phyloP scores from a whole-genome alignment of 2,797 vertebrate species.

The Macropodus opercularis region DNA sequence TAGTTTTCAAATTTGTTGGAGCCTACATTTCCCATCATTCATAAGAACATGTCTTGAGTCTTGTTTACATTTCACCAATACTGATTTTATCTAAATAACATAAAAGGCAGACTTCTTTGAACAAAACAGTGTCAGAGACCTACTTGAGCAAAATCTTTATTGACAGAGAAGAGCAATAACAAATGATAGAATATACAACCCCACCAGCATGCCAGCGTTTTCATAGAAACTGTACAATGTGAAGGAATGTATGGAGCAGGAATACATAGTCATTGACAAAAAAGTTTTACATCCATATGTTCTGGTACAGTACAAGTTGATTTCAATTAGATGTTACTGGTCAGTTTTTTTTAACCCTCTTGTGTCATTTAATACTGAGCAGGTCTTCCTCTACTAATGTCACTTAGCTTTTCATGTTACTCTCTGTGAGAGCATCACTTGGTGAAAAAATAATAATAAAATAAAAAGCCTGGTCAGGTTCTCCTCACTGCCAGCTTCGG shows the following conservation, averaged over 20 bases:
- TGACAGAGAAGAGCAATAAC: constrained; percentile 76
- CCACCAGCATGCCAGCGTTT: constrained; percentile 79
- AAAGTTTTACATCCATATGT: constrained; percentile 65
- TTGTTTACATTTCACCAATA: too few species aligned
- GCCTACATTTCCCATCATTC: too few species aligned
- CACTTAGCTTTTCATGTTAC: constrained; percentile 11
- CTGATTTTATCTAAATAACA: too few species aligned
- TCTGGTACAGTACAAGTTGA: constrained; percentile 66
- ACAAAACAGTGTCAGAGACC: constrained; percentile 24
- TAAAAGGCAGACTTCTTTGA: neutral
- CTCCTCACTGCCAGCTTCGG: constrained; percentile 3
- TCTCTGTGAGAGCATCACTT: constrained; percentile 11
- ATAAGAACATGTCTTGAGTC: too few species aligned
- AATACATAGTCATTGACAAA: constrained; percentile 40
- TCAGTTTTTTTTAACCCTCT: constrained; percentile 37
- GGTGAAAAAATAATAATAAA: constrained; percentile 1
- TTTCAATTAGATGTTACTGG: constrained; percentile 27
- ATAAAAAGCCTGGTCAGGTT: constrained; percentile 20
- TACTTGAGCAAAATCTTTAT: constrained; percentile 77
- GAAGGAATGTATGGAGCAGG: constrained; percentile 74
- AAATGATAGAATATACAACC: constrained; percentile 77
- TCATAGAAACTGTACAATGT: constrained; percentile 79
- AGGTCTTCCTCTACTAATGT: constrained; percentile 31
- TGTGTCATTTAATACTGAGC: constrained; percentile 28
- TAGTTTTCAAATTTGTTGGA: too few species aligned